Percentiles rank a stretch among this genome's conserved stretches.
Evolutionary conservation across 1,140 invertebrate species (phyloP).

Genomic region (Ceratina australensis): DNA sequence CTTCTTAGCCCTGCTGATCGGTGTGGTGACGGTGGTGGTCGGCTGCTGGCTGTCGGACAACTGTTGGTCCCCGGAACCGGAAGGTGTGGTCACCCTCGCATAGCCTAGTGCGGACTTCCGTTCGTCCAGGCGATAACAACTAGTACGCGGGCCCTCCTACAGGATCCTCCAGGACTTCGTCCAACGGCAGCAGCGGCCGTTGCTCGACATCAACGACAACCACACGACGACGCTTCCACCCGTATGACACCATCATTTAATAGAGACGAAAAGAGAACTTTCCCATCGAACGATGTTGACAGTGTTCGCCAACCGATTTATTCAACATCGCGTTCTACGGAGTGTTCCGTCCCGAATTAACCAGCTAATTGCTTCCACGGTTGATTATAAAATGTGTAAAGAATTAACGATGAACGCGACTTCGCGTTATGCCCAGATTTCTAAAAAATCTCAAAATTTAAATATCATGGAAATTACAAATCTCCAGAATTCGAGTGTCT

Average conservation of each 20-base stretch:
- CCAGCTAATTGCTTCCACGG: too few species aligned
- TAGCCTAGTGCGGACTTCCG: slow-evolving; percentile 79
- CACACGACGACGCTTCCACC: slow-evolving; percentile 61
- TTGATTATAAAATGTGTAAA: too few species aligned
- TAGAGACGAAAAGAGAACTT: background rate
- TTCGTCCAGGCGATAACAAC: slow-evolving; percentile 67
- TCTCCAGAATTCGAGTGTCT: too few species aligned
- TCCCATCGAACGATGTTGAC: too few species aligned
- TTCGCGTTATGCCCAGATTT: too few species aligned
- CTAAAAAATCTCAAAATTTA: too few species aligned
- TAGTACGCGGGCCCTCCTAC: slow-evolving; percentile 58
- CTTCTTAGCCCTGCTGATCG: slow-evolving; percentile 85
- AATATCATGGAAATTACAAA: too few species aligned
- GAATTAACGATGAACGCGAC: too few species aligned
- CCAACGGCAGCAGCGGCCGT: slow-evolving; percentile 54
- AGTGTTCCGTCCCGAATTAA: too few species aligned
- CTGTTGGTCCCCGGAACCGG: slow-evolving; percentile 87
- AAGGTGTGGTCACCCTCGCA: slow-evolving; percentile 83
- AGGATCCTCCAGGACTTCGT: slow-evolving; percentile 54
- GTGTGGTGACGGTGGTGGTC: slow-evolving; percentile 85
- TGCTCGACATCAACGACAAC: slow-evolving; percentile 66
- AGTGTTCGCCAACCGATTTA: too few species aligned
- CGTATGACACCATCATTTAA: slow-evolving; percentile 31
- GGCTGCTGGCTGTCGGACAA: slow-evolving; percentile 88
- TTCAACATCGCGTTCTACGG: too few species aligned